phyloP scores from a whole-genome alignment of 2,888 invertebrate genomes.

The Augochlorella aurata region DNA sequence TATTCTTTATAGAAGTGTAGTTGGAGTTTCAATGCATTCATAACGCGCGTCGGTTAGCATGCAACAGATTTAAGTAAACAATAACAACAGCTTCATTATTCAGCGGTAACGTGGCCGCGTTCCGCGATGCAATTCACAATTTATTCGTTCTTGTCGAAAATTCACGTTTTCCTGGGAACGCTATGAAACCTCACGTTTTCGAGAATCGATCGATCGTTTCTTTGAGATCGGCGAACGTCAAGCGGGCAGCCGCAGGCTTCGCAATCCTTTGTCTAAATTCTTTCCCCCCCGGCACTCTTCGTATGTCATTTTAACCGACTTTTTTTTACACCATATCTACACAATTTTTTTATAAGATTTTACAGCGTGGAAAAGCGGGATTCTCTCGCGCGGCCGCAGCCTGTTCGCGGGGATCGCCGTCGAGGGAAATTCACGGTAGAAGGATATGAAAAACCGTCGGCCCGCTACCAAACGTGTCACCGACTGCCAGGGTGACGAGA shows the following conservation, averaged over 20 bases:
- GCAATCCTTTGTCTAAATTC: constrained; percentile 78
- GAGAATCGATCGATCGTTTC: constrained; percentile 50
- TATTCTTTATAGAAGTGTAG: no score
- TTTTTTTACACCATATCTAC: constrained; percentile 35
- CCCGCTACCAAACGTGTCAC: constrained; percentile 39
- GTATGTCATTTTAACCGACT: constrained; percentile 57
- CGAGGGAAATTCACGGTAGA: constrained; percentile 37
- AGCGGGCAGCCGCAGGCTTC: constrained; percentile 57
- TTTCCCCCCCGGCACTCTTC: constrained; percentile 53
- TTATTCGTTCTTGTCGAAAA: no score
- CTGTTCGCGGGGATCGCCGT: constrained; percentile 33
- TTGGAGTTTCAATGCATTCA: no score
- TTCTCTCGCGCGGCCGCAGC: constrained; percentile 24
- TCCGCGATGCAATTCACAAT: no score
- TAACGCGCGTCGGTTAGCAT: no score
- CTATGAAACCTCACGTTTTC: not conserved
- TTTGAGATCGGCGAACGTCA: constrained; percentile 68
- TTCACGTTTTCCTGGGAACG: not conserved
- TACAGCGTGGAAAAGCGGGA: constrained; percentile 33
- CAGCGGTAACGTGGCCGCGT: no score
- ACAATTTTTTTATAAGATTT: constrained; percentile 47
- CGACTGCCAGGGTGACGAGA: constrained; percentile 39
- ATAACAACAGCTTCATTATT: no score
- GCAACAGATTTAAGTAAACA: no score
- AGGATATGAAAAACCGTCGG: constrained; percentile 60